phyloP scores from a whole-genome alignment of 2,113 vertebrate genomes.

The Colistium nudipinnis region DNA sequence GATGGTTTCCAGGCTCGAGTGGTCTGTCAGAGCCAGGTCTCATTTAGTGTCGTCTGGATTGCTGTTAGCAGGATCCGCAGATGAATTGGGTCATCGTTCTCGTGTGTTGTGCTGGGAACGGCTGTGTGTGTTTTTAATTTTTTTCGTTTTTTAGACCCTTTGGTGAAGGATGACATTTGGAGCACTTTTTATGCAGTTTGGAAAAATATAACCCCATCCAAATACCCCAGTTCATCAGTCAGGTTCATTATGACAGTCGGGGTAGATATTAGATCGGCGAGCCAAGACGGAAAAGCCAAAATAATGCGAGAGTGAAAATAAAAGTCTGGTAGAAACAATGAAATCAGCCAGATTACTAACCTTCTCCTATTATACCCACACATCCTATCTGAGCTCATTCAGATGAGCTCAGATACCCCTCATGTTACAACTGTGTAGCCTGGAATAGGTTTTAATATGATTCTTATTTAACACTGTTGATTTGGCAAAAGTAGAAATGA shows the following conservation, averaged over 20 bases:
- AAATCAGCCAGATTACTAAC: constrained; percentile 13
- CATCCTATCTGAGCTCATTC: no score
- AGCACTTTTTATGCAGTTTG: constrained; percentile 42
- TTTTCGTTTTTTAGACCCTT: constrained; percentile 32
- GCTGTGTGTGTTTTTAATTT: no score
- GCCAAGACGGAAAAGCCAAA: constrained; percentile 5
- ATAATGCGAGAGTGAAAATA: constrained; percentile 11
- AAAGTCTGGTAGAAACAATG: constrained; percentile 1
- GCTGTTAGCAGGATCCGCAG: constrained; percentile 53
- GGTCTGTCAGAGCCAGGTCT: constrained; percentile 72
- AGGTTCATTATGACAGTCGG: constrained; percentile 38
- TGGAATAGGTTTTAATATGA: not conserved
- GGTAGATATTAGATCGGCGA: constrained; percentile 10
- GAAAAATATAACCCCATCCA: constrained; percentile 38
- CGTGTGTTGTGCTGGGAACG: constrained; percentile 43
- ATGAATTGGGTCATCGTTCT: constrained; percentile 77
- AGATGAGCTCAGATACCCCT: not conserved
- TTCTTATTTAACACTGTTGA: not conserved
- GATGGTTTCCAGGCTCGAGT: constrained; percentile 66
- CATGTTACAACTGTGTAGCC: not conserved
- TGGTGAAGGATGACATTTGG: constrained; percentile 68
- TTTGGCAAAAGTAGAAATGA: not conserved
- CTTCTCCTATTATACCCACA: no score
- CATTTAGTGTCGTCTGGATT: constrained; percentile 71
- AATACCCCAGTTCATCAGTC: constrained; percentile 26